Conservation (phyloP, 2,797 vertebrate genomes). For the Todus mexicanus region DNA sequence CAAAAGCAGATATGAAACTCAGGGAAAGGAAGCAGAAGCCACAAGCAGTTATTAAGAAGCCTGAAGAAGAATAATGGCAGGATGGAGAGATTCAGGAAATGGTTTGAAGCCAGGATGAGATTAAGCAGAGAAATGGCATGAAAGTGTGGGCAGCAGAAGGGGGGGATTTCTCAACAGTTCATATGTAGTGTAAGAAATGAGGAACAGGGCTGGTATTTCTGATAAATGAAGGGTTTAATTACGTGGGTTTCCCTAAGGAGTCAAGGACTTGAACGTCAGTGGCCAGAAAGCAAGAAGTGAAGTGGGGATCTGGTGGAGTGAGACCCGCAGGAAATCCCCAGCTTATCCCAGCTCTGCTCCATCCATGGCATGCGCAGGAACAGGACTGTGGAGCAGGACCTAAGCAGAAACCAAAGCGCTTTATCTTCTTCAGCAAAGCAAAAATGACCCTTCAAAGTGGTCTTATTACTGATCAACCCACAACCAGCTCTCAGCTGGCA, state of each 20-base stretch:
- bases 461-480: neutral
- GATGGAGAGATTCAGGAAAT: neutral
- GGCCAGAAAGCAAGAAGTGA: neutral
- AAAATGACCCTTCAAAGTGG: neutral
- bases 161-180: neutral
- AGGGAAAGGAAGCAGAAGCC: neutral
- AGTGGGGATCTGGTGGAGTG: neutral
- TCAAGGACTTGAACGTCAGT: neutral
- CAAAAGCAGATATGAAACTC: neutral
- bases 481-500: neutral
- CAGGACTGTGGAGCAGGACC: neutral
- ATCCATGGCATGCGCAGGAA: fast-evolving
- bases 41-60: neutral
- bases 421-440: neutral
- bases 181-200: neutral
- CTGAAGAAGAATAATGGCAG: neutral
- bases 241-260: neutral
- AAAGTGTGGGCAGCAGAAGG: neutral
- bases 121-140: neutral
- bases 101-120: neutral
- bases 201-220: neutral
- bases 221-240: neutral
- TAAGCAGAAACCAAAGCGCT: neutral
- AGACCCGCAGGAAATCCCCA: neutral
- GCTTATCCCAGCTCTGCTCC: neutral